Percentiles rank a stretch among this genome's conserved stretches.
Conservation (phyloP, 2,888 invertebrate species). For the Agrypnus murinus region DNA sequence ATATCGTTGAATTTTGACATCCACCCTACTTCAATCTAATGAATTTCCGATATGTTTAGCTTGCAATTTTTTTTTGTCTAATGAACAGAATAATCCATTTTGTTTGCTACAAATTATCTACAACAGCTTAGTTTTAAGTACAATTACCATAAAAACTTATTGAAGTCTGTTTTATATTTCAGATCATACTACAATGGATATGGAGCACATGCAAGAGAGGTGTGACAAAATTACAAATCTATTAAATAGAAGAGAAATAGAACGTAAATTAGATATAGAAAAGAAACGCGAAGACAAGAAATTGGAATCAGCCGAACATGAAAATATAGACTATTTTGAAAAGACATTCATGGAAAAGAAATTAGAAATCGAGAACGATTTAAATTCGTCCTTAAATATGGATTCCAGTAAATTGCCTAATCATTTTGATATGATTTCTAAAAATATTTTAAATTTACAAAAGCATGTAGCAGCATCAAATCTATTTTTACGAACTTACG, state of each 20-base stretch:
- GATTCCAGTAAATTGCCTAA: slow-evolving; percentile 73
- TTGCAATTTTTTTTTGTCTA: too few relatives aligned
- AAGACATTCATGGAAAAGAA: slow-evolving; percentile 80
- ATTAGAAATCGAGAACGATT: slow-evolving; percentile 77
- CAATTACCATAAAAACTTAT: too few relatives aligned
- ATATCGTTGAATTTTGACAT: too few relatives aligned
- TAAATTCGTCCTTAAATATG: slow-evolving; percentile 71
- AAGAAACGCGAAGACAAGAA: slow-evolving; percentile 79
- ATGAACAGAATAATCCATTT: too few relatives aligned
- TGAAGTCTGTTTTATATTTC: too few relatives aligned
- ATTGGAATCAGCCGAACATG: slow-evolving; percentile 77
- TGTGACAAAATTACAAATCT: slow-evolving; percentile 70
- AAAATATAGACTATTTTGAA: slow-evolving; percentile 82
- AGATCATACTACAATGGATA: slow-evolving; percentile 55
- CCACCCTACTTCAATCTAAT: too few relatives aligned
- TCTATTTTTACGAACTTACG: slow-evolving; percentile 86
- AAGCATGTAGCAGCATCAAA: slow-evolving; percentile 87
- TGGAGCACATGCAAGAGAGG: slow-evolving; percentile 63
- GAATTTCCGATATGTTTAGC: too few relatives aligned
- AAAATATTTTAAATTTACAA: slow-evolving; percentile 84
- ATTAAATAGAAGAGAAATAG: slow-evolving; percentile 75
- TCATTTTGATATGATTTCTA: slow-evolving; percentile 81
- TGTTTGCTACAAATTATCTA: too few relatives aligned
- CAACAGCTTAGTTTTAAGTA: too few relatives aligned
- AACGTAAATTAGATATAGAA: slow-evolving; percentile 79